Evolutionary conservation across 2,888 invertebrate genomes (phyloP), one percentile per base, ranked within the genome.

Genomic region (Copidosoma aretas): DNA sequence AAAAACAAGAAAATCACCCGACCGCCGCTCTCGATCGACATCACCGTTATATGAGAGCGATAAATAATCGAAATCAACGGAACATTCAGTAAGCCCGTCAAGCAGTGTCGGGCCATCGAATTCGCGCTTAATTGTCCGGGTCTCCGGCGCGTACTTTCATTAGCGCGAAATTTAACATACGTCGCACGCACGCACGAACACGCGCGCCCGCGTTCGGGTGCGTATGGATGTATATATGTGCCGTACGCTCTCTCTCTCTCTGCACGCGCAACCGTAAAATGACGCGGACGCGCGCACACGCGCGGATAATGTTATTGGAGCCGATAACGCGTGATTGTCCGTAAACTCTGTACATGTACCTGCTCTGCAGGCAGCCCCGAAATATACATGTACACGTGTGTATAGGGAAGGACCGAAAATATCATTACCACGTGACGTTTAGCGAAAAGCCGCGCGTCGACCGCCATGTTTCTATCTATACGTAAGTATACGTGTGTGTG

Each of bases 241-340:
- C n/a, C n/a, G n/a, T n/a, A n/a, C n/a, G n/a, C n/a, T n/a, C n/a
- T n/a, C n/a, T n/a, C n/a, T n/a, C n/a, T n/a, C n/a, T n/a, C n/a
- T n/a, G n/a, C n/a, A n/a, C n/a, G n/a, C n/a, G n/a, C 32, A 32
- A 32, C 8, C 32, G 32, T 32, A 32, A 32, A 32, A 32, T 32
- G 32, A 32, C 32, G 8, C 32, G 4, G 32, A 32, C 32, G 8
- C 32, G 8, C 8, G 4, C 8, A 8, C 32, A 32, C 32, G 49
- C 32, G 56, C 32, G 49, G 32, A 49, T 63, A 46, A 15, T 10
- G 32, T 32, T 32, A 32, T 32, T 32, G 32, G 32, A 32, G 32
- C 64, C 52, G 57, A 64, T 64, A 64, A 64, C 54, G 57, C 41
- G 57, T 56, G 61, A 59, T 59, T 60, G 60, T 60, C 52, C 53